Evolutionary conservation across 2,113 vertebrate species (phyloP).

Genomic region (Cyprinodon brontotheroides): DNA sequence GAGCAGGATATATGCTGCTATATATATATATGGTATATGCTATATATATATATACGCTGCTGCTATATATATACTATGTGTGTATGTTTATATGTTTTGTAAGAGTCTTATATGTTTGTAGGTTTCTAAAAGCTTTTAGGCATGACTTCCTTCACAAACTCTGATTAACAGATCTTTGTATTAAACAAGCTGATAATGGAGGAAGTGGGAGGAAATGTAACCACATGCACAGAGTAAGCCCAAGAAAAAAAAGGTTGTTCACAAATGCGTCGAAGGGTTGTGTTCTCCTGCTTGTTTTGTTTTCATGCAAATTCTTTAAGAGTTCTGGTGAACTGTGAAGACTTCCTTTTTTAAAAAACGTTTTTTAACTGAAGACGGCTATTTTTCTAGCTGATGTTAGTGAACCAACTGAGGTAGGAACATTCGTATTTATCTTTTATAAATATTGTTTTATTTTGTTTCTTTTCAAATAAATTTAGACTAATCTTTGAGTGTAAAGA

Average conservation of each 20-base stretch:
- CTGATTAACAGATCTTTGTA: not conserved
- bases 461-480: not conserved
- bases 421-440: not conserved
- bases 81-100: too few relatives aligned
- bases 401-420: slow-evolving; percentile 38
- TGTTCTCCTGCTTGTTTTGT: not conserved
- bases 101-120: not conserved
- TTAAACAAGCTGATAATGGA: slow-evolving; percentile 26
- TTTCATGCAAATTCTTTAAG: slow-evolving; percentile 46
- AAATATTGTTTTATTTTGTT: not conserved
- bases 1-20: too few relatives aligned
- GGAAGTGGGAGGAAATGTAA: slow-evolving; percentile 34
- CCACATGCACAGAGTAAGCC: accelerated
- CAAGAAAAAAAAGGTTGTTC: not conserved
- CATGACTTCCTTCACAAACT: not conserved
- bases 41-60: too few relatives aligned
- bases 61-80: too few relatives aligned
- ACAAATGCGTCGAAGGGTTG: not conserved
- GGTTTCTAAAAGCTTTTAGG: not conserved
- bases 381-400: not conserved
- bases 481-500: not conserved
- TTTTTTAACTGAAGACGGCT: not conserved
- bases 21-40: too few relatives aligned
- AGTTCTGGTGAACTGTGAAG: slow-evolving; percentile 27
- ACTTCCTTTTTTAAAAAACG: slow-evolving; percentile 19